Evolutionary conservation across 2,888 invertebrate species (phyloP).

Genomic region (Thera obeliscata): DNA sequence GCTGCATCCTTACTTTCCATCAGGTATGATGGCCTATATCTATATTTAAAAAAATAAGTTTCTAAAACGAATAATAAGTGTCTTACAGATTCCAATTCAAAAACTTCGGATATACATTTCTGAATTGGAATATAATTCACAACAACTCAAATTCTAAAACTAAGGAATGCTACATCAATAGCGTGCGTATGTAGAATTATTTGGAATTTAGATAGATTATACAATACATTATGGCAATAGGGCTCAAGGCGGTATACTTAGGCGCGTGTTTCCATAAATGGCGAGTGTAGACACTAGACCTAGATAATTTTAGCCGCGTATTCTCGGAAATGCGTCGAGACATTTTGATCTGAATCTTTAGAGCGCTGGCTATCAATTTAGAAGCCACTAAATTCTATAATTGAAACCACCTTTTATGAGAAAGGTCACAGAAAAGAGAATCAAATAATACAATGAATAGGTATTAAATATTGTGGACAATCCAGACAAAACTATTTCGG

Average conservation of each 20-base stretch:
- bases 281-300: constrained; percentile 22
- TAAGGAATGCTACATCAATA: constrained; percentile 4
- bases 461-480: too few relatives aligned
- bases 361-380: constrained; percentile 21
- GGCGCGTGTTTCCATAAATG: constrained; percentile 23
- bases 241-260: constrained; percentile 30
- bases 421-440: constrained; percentile 12
- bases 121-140: too few relatives aligned
- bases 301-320: constrained; percentile 27
- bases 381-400: constrained; percentile 26
- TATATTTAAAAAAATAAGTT: too few relatives aligned
- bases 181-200: constrained; percentile 22
- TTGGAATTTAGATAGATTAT: constrained; percentile 23
- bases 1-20: too few relatives aligned
- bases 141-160: too few relatives aligned
- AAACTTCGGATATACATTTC: too few relatives aligned
- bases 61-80: too few relatives aligned
- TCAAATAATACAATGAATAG: not conserved
- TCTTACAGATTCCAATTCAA: too few relatives aligned
- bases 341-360: constrained; percentile 26
- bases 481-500: too few relatives aligned
- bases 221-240: constrained; percentile 34
- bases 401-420: constrained; percentile 11
- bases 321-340: constrained; percentile 26
- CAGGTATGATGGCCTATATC: too few relatives aligned